Evolutionary conservation across 2,797 vertebrate species (phyloP).

Genomic region (Orestias chungarensis): DNA sequence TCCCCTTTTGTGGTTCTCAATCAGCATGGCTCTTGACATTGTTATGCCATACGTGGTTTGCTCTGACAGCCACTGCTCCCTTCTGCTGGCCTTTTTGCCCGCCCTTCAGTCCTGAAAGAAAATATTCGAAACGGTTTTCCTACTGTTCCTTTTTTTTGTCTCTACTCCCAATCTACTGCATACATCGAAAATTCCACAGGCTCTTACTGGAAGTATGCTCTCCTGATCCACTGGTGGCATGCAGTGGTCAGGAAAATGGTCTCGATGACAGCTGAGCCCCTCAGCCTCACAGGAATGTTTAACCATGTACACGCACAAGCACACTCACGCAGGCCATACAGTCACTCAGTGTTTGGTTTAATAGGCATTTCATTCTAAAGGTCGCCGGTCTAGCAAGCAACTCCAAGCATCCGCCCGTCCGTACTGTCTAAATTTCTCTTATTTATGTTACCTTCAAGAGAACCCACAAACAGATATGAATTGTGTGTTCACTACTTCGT

Average conservation of each 20-base stretch:
- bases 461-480: constrained; percentile 36
- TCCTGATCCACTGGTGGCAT: constrained; percentile 67
- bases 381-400: constrained; percentile 19
- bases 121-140: neutral
- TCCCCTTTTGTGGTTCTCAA: constrained; percentile 17
- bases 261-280: constrained; percentile 71
- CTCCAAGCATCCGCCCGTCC: constrained; percentile 11
- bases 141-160: neutral
- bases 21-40: constrained; percentile 43
- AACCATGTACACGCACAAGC: constrained; percentile 49
- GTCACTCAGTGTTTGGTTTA: constrained; percentile 27
- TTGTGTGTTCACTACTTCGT: constrained; percentile 3
- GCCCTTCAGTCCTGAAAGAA: constrained; percentile 39
- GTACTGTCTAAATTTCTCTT: constrained; percentile 8
- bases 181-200: constrained; percentile 38
- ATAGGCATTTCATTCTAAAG: constrained; percentile 33
- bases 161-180: constrained; percentile 22
- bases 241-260: constrained; percentile 67
- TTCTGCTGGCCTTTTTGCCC: constrained; percentile 12
- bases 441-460: constrained; percentile 8
- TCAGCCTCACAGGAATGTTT: constrained; percentile 72
- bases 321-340: constrained; percentile 47
- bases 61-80: constrained; percentile 48
- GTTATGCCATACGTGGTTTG: constrained; percentile 51
- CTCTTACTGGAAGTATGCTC: constrained; percentile 63